Evolutionary conservation across 2,888 invertebrate species (phyloP), one percentile per base, ranked within the genome.

Genomic region (Nomada fabriciana): DNA sequence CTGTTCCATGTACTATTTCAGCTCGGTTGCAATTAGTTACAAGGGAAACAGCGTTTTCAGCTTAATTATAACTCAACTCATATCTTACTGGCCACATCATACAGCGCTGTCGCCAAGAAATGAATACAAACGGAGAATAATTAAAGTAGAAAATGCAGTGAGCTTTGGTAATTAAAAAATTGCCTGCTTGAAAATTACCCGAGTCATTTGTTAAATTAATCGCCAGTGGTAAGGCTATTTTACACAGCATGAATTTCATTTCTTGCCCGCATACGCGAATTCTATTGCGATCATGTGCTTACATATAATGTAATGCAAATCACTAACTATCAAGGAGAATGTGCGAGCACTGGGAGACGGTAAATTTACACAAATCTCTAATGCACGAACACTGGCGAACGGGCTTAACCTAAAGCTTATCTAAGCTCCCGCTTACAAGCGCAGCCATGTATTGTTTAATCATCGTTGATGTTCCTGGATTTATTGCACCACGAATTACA

Each of bases 381-480:
- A 64, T 73, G 77, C 81, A 86, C 84, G 72, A 73, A 72, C 72
- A 86, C 82, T 74, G 73, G 73, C 76, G 76, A 75, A 69, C 57
- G 74, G 76, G 86, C 83, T 87, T 83, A 83, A 87, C 65, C 83
- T 64, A 70, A 86, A 85, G 87, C 87, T 85, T 85, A 81, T 81
- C 87, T 88, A 84, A 87, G 80, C 86, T 88, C 73, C 82, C 61
- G 86, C 84, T 87, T 77, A 84, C 77, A 80, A 75, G 79, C 76
- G 75, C 77, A 68, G 70, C 80, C 78, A 81, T 78, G 83, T 82
- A 87, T 84, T 87, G 82, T 87, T 87, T 87, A 87, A 87, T 87
- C 87, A 80, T 87, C 87, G 85, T 81, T 78, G 85, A 79, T 84
- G 75, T 84, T 71, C 69, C 65, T 55, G 78, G 78, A 84, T 81